A percentile compares a stretch with the other conserved stretches of the same genome.
Evolutionary conservation across 2,888 invertebrate genomes (phyloP).

Genomic region (Norana najaformis): DNA sequence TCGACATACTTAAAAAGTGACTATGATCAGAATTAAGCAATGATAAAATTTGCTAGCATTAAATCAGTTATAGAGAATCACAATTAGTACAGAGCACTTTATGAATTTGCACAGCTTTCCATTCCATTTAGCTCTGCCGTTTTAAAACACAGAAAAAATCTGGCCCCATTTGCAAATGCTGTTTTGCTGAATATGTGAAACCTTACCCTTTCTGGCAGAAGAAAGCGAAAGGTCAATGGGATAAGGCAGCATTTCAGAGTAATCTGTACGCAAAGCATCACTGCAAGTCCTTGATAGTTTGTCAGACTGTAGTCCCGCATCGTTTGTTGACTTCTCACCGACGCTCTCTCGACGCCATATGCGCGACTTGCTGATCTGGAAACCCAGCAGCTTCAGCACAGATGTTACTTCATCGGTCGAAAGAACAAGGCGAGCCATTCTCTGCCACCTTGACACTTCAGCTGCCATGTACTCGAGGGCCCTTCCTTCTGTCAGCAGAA

Average conservation of each 20-base stretch:
- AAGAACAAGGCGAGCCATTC: slow-evolving; percentile 54
- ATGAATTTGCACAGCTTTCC: neutral
- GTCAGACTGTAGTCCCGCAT: neutral
- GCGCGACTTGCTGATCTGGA: slow-evolving; percentile 67
- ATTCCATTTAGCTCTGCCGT: neutral
- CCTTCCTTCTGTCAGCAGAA: slow-evolving; percentile 85
- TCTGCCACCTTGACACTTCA: slow-evolving; percentile 92
- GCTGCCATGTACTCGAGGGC: slow-evolving; percentile 85
- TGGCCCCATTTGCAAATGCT: neutral
- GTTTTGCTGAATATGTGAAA: neutral
- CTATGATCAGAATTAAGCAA: neutral
- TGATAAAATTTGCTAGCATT: neutral
- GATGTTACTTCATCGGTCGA: slow-evolving; percentile 72
- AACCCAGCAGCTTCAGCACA: slow-evolving; percentile 69
- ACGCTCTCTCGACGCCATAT: slow-evolving; percentile 58
- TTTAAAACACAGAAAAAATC: neutral
- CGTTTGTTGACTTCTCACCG: neutral
- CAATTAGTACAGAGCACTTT: neutral
- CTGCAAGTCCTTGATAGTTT: neutral
- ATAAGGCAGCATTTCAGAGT: neutral
- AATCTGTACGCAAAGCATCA: neutral
- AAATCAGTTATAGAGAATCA: neutral
- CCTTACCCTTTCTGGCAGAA: slow-evolving; percentile 9
- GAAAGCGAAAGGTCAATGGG: slow-evolving; percentile 5
- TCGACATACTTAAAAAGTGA: neutral